Evolutionary conservation across 2,888 invertebrate species (phyloP), one percentile per base, ranked within the genome.

Genomic region (Ceriagrion tenellum): DNA sequence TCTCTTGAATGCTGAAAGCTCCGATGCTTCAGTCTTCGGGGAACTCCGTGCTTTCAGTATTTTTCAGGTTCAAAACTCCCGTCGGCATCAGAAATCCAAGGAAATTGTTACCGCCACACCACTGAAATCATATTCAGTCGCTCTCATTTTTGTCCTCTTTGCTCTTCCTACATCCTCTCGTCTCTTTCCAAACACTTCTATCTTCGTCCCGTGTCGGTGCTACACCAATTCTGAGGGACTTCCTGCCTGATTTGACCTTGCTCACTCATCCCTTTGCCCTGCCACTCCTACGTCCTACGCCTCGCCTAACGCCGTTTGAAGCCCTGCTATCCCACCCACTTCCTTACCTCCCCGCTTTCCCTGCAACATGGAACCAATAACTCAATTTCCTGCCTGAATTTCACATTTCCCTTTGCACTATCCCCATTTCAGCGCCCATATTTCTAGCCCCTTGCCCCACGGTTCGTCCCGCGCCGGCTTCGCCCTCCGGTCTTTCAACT

Each of bases 331-430:
- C 47, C n/a, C n/a, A 20, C 69, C 12, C n/a, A 26, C 1, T 35
- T 16, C 30, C 81, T 35, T 47, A n/a, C n/a, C 47, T 2, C 47
- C 47, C 47, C 47, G 47, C 47, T 47, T 8, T 2, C 47, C 47
- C 47, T 69, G 69, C n/a, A 69, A 69, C 35, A 16, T 16, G 81
- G 81, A 81, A 81, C 81, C 81, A 81, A 81, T 81, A 81, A 81
- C 81, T 81, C 26, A 81, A 81, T 81, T 81, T 81, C 81, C 81
- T 81, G 81, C 81, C 81, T 35, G 81, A 30, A 81, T 81, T 81
- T 69, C 69, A 69, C 69, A 69, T 69, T 69, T 35, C 81, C 81
- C 81, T 81, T 35, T 16, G 16, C 35, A 35, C 35, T 35, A 35
- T 30, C 81, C 35, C 81, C 13, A 23, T 30, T 81, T 35, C 26